Evolutionary conservation across 1,140 invertebrate species (phyloP).

Genomic region (Ceratina japonica): DNA sequence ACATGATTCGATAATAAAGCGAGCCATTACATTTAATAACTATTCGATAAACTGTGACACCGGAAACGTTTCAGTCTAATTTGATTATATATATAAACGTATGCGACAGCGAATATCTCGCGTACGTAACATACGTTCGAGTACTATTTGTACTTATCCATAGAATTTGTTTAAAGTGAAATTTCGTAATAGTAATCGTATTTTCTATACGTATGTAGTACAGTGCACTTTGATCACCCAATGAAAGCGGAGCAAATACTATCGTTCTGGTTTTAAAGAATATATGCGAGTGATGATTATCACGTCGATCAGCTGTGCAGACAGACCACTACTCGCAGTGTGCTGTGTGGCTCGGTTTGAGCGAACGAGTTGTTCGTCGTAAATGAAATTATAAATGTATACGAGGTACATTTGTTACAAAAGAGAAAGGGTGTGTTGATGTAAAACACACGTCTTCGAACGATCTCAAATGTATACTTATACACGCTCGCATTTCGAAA

Average conservation of each 20-base stretch:
- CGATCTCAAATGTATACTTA: background rate
- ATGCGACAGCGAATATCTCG: background rate
- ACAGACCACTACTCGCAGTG: background rate
- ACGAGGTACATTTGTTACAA: slow-evolving; percentile 1
- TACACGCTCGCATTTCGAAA: background rate
- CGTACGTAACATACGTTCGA: slow-evolving; percentile 19
- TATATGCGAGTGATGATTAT: slow-evolving; percentile 17
- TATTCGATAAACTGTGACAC: too few relatives aligned
- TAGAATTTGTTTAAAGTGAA: slow-evolving; percentile 9
- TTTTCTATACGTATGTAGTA: background rate
- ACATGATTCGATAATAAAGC: too few relatives aligned
- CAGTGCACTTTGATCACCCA: slow-evolving; percentile 30
- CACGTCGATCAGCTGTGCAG: slow-evolving; percentile 44
- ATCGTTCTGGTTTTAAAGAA: slow-evolving; percentile 30
- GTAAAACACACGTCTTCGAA: slow-evolving; percentile 2
- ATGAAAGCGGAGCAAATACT: slow-evolving; percentile 17
- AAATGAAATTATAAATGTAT: slow-evolving; percentile 8
- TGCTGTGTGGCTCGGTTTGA: background rate
- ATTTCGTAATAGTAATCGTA: background rate
- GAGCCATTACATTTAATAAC: too few relatives aligned
- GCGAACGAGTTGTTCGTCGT: slow-evolving; percentile 1
- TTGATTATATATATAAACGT: background rate
- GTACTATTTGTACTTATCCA: slow-evolving; percentile 20
- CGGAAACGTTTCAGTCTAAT: too few relatives aligned
- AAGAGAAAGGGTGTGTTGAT: background rate